Conservation (phyloP, 1,140 invertebrate species). For the Sycophaga agraensis region DNA sequence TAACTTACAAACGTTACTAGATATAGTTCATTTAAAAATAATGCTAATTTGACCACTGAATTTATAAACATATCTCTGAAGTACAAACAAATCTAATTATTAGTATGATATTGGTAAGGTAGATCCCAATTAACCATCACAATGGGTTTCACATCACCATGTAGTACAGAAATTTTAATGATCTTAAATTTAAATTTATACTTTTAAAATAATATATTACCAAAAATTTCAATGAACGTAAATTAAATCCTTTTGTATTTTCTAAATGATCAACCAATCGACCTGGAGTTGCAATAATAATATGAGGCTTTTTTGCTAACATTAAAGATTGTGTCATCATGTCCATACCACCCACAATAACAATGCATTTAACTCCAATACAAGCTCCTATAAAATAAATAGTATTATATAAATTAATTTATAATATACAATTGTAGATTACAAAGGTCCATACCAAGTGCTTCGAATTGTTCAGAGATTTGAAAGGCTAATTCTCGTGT, state of each 20-base stretch:
- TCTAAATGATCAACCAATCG: conserved; percentile 87
- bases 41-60: too few species aligned
- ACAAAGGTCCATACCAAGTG: conserved; percentile 67
- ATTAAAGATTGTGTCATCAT: conserved; percentile 91
- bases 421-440: not conserved
- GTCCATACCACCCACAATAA: conserved; percentile 97
- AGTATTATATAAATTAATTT: conserved; percentile 13
- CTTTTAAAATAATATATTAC: conserved; percentile 56
- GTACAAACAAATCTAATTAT: too few species aligned
- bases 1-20: too few species aligned
- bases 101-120: too few species aligned
- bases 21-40: too few species aligned
- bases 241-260: conserved; percentile 92
- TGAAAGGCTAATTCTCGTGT: conserved; percentile 97
- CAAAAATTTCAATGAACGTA: conserved; percentile 85
- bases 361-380: conserved; percentile 92
- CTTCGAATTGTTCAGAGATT: conserved; percentile 94
- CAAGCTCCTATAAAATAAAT: conserved; percentile 64
- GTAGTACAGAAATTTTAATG: too few species aligned
- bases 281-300: conserved; percentile 92
- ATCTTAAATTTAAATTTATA: too few species aligned
- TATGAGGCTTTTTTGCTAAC: conserved; percentile 92
- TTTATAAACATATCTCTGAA: too few species aligned
- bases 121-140: too few species aligned
- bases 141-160: too few species aligned